Evolutionary conservation across 1,140 invertebrate species (phyloP).

Genomic region (Eciton burchellii): DNA sequence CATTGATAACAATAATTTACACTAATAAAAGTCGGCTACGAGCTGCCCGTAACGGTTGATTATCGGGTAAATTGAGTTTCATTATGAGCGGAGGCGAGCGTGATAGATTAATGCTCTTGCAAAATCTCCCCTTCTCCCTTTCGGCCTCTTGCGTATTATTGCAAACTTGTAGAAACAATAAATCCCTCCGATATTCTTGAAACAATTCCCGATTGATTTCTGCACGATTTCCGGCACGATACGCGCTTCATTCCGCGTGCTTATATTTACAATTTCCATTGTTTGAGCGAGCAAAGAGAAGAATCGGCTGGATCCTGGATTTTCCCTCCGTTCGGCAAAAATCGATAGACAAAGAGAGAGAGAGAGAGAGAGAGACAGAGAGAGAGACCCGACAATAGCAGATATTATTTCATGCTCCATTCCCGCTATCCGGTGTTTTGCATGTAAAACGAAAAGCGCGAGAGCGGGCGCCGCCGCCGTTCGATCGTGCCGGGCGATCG

Average conservation of each 20-base stretch:
- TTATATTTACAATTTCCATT: conserved; percentile 46
- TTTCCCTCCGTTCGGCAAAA: conserved; percentile 39
- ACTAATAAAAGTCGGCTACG: background rate
- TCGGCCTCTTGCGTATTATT: background rate
- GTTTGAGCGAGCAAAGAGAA: conserved; percentile 27
- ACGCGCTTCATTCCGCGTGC: conserved; percentile 16
- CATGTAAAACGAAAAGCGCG: conserved; percentile 51
- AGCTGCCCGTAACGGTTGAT: background rate
- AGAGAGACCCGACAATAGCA: conserved; percentile 29
- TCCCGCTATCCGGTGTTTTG: conserved; percentile 42
- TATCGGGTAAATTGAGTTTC: background rate
- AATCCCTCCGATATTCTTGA: background rate
- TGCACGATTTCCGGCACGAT: conserved; percentile 3
- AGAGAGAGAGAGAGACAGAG: too few relatives aligned
- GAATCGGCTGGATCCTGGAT: conserved; percentile 4
- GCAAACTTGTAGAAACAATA: conserved; percentile 1
- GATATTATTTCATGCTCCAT: conserved; percentile 57
- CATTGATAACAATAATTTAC: background rate
- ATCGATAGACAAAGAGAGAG: conserved; percentile 21
- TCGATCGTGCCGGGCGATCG: conserved; percentile 2
- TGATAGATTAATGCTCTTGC: background rate
- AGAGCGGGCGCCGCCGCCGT: conserved; percentile 26
- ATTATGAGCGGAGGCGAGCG: background rate
- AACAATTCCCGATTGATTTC: conserved; percentile 18
- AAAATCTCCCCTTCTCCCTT: background rate